These are phyloP conservation scores for Drosophila murphyi DNA, from an alignment of 1,140 invertebrate species.

Conservation along the genomic window DNA sequence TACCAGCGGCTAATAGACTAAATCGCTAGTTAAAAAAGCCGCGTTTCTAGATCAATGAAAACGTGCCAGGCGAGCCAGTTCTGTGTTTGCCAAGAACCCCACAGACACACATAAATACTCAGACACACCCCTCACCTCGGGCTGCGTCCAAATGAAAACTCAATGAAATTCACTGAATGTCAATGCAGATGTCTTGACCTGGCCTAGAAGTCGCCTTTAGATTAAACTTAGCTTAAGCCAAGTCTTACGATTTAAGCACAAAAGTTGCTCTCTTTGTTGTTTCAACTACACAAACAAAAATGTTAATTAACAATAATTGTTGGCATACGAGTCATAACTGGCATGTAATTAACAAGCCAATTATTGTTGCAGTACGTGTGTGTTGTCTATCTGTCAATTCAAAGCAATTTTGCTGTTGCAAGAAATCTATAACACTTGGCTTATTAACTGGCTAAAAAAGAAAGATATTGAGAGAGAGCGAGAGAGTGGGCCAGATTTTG, in stretches of 20 bases:
- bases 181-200: slow-evolving; percentile 10
- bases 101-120: no score
- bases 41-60: slow-evolving; percentile 55
- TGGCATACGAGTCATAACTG: slow-evolving; percentile 74
- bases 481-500: neutral
- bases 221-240: slow-evolving; percentile 19
- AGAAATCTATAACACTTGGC: slow-evolving; percentile 56
- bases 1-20: slow-evolving; percentile 21
- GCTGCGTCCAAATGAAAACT: slow-evolving; percentile 15
- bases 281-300: slow-evolving; percentile 12
- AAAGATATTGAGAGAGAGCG: neutral
- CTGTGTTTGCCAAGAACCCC: slow-evolving; percentile 3
- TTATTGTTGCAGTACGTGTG: slow-evolving; percentile 43
- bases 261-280: slow-evolving; percentile 1
- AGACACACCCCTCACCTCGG: neutral
- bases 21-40: slow-evolving; percentile 25
- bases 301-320: slow-evolving; percentile 82
- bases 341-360: slow-evolving; percentile 77
- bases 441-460: slow-evolving; percentile 12
- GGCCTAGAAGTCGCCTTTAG: slow-evolving; percentile 5
- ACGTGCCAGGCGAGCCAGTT: slow-evolving; percentile 39
- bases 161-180: slow-evolving; percentile 27
- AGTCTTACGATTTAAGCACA: slow-evolving; percentile 17
- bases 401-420: slow-evolving; percentile 52
- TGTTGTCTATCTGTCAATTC: slow-evolving; percentile 47